Base-by-base conservation (phyloP, 1,140 invertebrate genomes). In the Diorhabda elongata region DNA sequence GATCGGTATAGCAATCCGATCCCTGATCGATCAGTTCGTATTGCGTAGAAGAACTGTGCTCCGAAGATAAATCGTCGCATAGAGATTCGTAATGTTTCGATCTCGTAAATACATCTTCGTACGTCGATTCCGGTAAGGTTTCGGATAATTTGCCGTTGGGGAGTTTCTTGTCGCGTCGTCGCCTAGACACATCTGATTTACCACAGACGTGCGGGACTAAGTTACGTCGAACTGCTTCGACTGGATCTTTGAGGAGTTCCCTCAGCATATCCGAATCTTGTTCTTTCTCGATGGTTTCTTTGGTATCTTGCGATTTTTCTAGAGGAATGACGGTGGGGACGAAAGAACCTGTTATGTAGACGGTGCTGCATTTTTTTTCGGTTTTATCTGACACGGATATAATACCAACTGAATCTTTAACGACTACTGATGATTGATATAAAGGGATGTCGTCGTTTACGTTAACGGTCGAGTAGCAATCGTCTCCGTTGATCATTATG, bases 401-500 rank as follows among this genome's bases (percentile, higher is more conserved):
- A 8, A 52, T 52, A 3, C 47, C 47, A 7, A 62, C 74, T 11
- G 69, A 61, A 79, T 86, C 85, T 73, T 86, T 87, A 42, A 89
- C 87, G 45, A 88, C 86, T 52, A 89, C 88, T 2, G 88, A 89
- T 11, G 87, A 89, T 70, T 89, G 86, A 79, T 89, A 89, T 52
- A 88, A 81, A 7, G 87, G 86, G 8, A 85, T 84, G 67, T 87
- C 82, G 67, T 86, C 86, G 45, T 83, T 85, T 1, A 87, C 85
- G 74, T 88, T 88, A 77, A 88, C 84, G 3, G 85, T 88, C 43
- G 86, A 86, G 76, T 88, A 88, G 80, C 88, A 89, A 79, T 89
- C 86, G 73, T 91, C 89, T 4, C 89, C 88, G 74, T 87, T 91
- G 67, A 92, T 91, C 79, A 91, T 81, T 71, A 92, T 91, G 4